Evolutionary conservation across 2,888 invertebrate species (phyloP).

Genomic region (Anoncus sp.): DNA sequence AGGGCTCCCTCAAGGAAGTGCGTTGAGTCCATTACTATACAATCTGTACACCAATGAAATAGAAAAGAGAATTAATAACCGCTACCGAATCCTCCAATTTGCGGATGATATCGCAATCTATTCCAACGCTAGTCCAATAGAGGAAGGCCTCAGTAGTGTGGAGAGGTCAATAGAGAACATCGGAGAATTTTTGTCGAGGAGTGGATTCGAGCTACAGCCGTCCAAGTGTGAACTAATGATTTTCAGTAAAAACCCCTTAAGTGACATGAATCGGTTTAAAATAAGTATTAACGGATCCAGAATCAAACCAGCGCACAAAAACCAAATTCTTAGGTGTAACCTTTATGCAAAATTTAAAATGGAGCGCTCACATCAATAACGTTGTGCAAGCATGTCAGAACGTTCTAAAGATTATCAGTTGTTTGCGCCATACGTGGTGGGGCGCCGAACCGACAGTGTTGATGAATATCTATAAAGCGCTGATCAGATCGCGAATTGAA

Average conservation of each 20-base stretch:
- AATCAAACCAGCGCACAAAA: background rate
- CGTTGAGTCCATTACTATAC: background rate
- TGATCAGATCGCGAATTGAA: constrained; percentile 53
- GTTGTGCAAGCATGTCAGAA: constrained; percentile 34
- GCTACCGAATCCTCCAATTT: constrained; percentile 4
- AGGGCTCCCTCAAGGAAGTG: constrained; percentile 15
- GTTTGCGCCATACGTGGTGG: constrained; percentile 44
- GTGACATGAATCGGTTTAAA: background rate
- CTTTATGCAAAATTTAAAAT: constrained; percentile 17
- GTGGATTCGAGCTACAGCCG: constrained; percentile 3
- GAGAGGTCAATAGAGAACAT: background rate
- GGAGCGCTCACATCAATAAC: constrained; percentile 13
- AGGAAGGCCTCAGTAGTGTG: background rate
- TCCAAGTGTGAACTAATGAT: constrained; percentile 8
- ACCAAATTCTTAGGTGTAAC: too few species aligned
- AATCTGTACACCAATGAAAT: background rate
- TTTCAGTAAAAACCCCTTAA: too few species aligned
- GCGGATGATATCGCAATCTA: constrained; percentile 16
- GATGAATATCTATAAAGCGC: constrained; percentile 39
- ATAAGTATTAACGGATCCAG: constrained; percentile 1
- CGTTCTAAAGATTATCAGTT: constrained; percentile 39
- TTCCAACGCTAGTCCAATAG: background rate
- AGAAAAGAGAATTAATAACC: background rate
- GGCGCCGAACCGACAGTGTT: constrained; percentile 37
- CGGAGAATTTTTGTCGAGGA: background rate